These are phyloP conservation scores for Antrozous pallidus DNA, from an alignment of 2,797 vertebrate genomes.

Conservation along the genomic window DNA sequence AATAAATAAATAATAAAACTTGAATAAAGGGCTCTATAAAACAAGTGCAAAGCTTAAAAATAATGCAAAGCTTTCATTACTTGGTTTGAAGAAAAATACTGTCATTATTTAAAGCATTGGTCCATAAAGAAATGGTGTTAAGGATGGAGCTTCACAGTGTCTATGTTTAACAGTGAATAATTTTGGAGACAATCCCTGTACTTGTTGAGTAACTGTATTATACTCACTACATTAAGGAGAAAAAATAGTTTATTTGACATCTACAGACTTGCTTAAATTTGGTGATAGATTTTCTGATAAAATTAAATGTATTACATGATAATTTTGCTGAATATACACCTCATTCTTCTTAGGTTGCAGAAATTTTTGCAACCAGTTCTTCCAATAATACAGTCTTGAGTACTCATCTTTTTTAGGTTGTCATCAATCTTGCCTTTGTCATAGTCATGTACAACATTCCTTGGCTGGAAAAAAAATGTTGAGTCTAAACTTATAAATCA, in stretches of 20 bases:
- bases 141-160: not conserved
- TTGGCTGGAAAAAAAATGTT: not conserved
- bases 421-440: not conserved
- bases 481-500: slow-evolving; percentile 14
- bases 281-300: not conserved
- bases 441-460: not conserved
- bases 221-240: not conserved
- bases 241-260: not conserved
- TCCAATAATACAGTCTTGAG: not conserved
- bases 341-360: slow-evolving; percentile 9
- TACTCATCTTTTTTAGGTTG: not conserved
- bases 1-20: not conserved
- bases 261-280: not conserved
- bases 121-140: not conserved
- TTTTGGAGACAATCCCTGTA: not conserved
- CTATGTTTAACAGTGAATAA: not conserved
- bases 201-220: not conserved
- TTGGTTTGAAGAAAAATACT: not conserved
- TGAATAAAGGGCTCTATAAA: not conserved
- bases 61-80: not conserved
- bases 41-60: not conserved
- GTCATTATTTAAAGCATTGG: not conserved
- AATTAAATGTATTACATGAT: not conserved
- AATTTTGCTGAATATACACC: not conserved
- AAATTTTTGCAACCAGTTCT: not conserved